phyloP scores from a whole-genome alignment of 92 coral and sea anemone genomes.

The Parazoanthus atlanticus region DNA sequence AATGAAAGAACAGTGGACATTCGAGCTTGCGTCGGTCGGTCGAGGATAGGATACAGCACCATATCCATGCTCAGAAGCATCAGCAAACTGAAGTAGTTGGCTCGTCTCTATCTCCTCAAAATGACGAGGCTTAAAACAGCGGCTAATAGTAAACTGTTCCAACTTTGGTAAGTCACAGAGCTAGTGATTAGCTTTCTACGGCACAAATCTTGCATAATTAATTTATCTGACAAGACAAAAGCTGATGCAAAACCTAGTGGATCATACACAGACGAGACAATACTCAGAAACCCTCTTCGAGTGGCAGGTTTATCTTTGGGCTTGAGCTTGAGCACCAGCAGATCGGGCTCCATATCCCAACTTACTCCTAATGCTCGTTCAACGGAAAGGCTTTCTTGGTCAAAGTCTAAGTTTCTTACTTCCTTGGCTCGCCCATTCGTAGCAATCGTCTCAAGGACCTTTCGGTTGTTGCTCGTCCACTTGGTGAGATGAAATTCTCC shows the following conservation, averaged over 20 bases:
- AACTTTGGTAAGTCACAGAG: not conserved
- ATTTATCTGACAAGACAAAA: not conserved
- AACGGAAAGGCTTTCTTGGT: not conserved
- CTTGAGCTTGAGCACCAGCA: not conserved
- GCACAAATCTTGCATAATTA: not conserved
- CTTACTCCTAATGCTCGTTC: not conserved
- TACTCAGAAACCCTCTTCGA: not conserved
- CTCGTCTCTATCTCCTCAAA: too few species aligned
- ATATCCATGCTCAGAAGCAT: not conserved
- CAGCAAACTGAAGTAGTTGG: too few species aligned
- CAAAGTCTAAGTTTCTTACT: not conserved
- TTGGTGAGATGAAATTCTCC: not conserved
- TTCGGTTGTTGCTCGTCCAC: not conserved
- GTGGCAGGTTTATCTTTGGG: too few species aligned
- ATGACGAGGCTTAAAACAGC: too few species aligned
- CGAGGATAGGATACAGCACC: conserved; percentile 53
- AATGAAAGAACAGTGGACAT: conserved; percentile 33
- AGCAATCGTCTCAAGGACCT: not conserved
- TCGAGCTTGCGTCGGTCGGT: not conserved
- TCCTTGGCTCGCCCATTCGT: not conserved
- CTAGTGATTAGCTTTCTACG: not conserved
- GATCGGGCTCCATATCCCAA: not conserved
- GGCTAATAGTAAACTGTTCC: too few species aligned
- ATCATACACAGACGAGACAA: not conserved
- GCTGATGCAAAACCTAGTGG: not conserved